Evolutionary conservation across 1,140 invertebrate genomes (phyloP).

Genomic region (Agrypnia vestita): DNA sequence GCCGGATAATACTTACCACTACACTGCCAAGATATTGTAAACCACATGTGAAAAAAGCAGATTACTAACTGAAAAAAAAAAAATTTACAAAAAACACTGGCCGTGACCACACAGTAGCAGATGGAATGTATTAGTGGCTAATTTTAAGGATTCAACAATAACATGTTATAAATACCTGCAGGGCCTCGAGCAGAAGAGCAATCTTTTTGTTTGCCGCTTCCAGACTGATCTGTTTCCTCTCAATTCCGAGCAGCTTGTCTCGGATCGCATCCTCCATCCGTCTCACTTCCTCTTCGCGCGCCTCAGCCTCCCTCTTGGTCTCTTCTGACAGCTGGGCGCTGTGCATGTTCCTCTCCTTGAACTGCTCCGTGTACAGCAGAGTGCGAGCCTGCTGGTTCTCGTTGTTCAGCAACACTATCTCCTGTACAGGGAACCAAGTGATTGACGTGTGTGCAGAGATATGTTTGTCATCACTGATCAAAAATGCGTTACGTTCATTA

Average conservation of each 20-base stretch:
- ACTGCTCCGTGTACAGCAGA: constrained; percentile 76
- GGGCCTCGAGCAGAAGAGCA: constrained; percentile 30
- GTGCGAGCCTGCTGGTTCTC: constrained; percentile 78
- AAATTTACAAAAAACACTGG: no score
- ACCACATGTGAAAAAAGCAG: no score
- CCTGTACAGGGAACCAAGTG: constrained; percentile 63
- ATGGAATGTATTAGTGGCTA: no score
- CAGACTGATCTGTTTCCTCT: constrained; percentile 70
- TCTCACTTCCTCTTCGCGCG: constrained; percentile 69
- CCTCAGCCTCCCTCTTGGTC: constrained; percentile 66
- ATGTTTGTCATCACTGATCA: no score
- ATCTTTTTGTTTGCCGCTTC: constrained; percentile 45
- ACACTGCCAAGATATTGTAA: no score
- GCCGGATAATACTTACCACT: no score
- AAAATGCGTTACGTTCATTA: no score
- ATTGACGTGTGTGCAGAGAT: neutral
- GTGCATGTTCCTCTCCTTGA: constrained; percentile 66
- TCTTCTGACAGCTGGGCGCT: constrained; percentile 62
- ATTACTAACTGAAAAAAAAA: no score
- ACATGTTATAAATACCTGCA: constrained; percentile 11
- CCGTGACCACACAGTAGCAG: no score
- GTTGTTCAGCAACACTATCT: constrained; percentile 75
- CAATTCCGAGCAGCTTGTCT: constrained; percentile 67
- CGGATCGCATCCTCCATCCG: constrained; percentile 73
- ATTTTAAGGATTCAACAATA: no score